Evolutionary conservation across 2,797 vertebrate genomes (phyloP).

Genomic region (Antrozous pallidus): DNA sequence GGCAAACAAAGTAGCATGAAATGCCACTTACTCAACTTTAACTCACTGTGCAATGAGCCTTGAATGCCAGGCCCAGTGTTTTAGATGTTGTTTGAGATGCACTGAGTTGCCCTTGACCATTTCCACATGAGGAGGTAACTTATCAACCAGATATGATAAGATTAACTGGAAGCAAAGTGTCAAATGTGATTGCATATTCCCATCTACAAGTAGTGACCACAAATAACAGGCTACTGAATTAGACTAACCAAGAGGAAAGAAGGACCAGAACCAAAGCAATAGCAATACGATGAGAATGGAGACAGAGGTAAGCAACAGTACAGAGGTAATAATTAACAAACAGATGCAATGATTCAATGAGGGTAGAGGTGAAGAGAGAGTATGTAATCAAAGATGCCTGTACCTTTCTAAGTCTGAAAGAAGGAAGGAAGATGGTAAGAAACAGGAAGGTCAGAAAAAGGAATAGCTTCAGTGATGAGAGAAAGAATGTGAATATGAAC

Average conservation of each 20-base stretch:
- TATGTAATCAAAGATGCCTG: neutral
- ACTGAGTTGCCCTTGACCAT: neutral
- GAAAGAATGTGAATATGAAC: neutral
- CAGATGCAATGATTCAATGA: neutral
- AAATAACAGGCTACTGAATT: neutral
- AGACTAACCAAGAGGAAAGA: neutral
- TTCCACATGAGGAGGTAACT: neutral
- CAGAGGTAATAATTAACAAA: neutral
- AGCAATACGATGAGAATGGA: neutral
- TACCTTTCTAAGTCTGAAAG: neutral
- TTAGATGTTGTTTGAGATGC: neutral
- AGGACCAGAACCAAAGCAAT: neutral
- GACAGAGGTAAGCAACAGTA: neutral
- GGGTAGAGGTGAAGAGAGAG: neutral
- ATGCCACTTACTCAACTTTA: neutral
- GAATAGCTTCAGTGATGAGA: neutral
- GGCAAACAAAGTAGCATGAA: neutral
- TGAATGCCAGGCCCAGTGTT: neutral
- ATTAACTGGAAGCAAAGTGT: neutral
- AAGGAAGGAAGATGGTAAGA: neutral
- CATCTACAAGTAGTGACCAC: neutral
- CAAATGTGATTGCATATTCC: neutral
- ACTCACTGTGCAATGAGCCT: neutral
- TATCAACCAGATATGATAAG: neutral
- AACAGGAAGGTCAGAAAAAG: neutral